Evolutionary conservation across 2,888 invertebrate species (phyloP).

Genomic region (Nomada flava): DNA sequence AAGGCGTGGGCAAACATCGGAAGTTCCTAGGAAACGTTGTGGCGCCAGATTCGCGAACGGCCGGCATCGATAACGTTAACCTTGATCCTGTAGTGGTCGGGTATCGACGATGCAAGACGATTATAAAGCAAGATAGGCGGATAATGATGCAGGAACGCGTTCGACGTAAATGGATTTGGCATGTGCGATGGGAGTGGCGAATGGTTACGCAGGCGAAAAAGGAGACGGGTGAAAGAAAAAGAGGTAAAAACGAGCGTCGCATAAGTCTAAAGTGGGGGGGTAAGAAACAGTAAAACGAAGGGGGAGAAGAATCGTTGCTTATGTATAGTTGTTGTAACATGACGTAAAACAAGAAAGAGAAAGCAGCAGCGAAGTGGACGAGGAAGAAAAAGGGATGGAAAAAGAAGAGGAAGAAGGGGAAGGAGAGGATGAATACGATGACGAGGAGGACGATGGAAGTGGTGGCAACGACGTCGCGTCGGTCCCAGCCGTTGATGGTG

Average conservation of each 20-base stretch:
- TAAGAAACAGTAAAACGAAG: background rate
- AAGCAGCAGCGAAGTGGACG: conserved; percentile 11
- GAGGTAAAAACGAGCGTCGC: conserved; percentile 15
- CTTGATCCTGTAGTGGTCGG: conserved; percentile 51
- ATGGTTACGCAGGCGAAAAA: conserved; percentile 42
- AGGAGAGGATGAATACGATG: conserved; percentile 1
- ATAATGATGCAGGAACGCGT: conserved; percentile 47
- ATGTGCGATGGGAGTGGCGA: conserved; percentile 54
- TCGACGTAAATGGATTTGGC: conserved; percentile 54
- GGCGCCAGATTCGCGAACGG: conserved; percentile 20
- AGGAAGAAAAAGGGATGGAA: conserved; percentile 2
- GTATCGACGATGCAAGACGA: conserved; percentile 44
- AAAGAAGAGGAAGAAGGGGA: background rate
- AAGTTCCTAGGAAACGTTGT: background rate
- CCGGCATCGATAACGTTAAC: conserved; percentile 41
- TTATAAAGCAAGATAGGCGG: conserved; percentile 48
- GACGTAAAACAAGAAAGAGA: conserved; percentile 8
- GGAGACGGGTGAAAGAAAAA: conserved; percentile 27
- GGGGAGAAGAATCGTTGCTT: conserved; percentile 1
- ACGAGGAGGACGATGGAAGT: conserved; percentile 30
- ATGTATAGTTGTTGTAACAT: background rate
- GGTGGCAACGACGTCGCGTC: conserved; percentile 28
- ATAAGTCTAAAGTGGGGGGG: background rate
- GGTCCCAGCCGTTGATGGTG: background rate
- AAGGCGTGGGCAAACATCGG: background rate